Conservation (phyloP, 1,140 invertebrate genomes). For the Tetramorium alpestre region DNA sequence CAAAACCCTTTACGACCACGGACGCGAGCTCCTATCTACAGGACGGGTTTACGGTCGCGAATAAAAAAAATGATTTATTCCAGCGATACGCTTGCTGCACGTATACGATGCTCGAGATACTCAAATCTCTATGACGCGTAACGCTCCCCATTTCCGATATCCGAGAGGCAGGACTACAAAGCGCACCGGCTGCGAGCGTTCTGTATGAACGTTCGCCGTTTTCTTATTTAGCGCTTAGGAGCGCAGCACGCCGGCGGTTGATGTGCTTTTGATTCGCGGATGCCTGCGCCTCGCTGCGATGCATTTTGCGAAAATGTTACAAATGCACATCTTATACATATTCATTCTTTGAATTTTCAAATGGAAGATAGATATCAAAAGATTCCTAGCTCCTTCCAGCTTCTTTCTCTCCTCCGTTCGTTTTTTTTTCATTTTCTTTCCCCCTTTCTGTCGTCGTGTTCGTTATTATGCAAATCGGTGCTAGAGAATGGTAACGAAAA, state of each 20-base stretch:
- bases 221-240: conserved; percentile 50
- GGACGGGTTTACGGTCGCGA: conserved; percentile 24
- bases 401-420: background rate
- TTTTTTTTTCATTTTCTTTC: background rate
- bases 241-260: background rate
- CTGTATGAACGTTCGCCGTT: background rate
- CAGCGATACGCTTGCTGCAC: conserved; percentile 23
- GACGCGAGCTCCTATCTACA: background rate
- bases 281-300: background rate
- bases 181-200: background rate
- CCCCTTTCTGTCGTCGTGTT: background rate
- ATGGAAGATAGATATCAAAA: conserved; percentile 34
- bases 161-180: background rate
- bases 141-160: conserved; percentile 35
- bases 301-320: background rate
- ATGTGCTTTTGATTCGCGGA: conserved; percentile 37
- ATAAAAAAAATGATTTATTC: conserved; percentile 47
- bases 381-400: background rate
- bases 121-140: background rate
- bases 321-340: conserved; percentile 35
- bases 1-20: conserved; percentile 42
- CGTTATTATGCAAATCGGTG: conserved; percentile 11
- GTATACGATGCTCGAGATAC: conserved; percentile 3
- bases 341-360: conserved; percentile 36
- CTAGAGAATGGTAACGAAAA: conserved; percentile 19